Evolutionary conservation across 2,113 vertebrate species (phyloP).

Genomic region (Ceratotherium simum): DNA sequence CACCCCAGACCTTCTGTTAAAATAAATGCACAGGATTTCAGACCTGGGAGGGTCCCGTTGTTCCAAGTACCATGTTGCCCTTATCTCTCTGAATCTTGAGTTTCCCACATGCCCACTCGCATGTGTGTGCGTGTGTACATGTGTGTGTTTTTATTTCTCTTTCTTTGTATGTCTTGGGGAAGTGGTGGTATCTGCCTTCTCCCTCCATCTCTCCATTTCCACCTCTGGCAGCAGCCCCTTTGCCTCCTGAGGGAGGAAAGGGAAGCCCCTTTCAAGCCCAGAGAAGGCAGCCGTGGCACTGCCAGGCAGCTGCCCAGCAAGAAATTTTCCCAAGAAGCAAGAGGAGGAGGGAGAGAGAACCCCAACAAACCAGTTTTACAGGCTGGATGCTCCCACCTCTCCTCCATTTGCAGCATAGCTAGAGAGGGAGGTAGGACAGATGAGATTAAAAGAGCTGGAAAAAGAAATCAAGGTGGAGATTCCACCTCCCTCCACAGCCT

Average conservation of each 20-base stretch:
- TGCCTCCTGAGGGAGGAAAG: not conserved
- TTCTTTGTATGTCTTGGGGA: not conserved
- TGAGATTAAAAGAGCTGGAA: not conserved
- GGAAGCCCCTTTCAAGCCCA: not conserved
- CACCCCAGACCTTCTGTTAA: not conserved
- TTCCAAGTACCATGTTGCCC: not conserved
- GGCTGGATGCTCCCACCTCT: slow-evolving; percentile 32
- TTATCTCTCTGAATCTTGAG: not conserved
- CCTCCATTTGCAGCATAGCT: not conserved
- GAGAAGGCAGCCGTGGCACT: not conserved
- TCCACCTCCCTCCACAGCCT: not conserved
- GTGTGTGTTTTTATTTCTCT: not conserved
- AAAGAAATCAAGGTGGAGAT: not conserved
- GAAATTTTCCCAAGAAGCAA: slow-evolving; percentile 44
- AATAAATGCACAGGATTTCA: not conserved
- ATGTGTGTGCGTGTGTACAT: not conserved
- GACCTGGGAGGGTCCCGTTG: not conserved
- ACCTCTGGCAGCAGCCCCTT: not conserved
- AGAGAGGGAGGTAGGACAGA: not conserved
- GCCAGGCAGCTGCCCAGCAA: not conserved
- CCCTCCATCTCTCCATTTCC: not conserved
- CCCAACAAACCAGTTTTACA: slow-evolving; percentile 78
- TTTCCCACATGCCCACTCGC: not conserved
- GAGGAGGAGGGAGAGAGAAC: not conserved
- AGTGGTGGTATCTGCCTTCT: not conserved